These are phyloP conservation scores for Callospermophilus lateralis DNA, from an alignment of 2,113 vertebrate genomes.

Conservation along the genomic window DNA sequence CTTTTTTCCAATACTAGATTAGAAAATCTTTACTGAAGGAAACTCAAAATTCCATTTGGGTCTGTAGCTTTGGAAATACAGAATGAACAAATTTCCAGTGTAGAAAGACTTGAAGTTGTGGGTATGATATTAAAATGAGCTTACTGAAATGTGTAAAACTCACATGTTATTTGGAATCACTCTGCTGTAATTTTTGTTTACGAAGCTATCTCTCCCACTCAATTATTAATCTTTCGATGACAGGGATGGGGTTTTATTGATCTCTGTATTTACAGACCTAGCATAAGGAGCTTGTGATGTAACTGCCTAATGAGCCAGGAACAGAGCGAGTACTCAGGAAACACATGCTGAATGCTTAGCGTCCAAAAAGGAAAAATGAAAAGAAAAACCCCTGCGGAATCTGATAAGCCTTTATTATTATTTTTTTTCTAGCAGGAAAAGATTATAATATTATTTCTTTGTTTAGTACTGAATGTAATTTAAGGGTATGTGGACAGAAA, in stretches of 20 bases:
- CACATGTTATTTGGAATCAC: not conserved
- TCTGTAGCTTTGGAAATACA: not conserved
- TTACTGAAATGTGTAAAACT: not conserved
- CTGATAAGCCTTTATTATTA: not conserved
- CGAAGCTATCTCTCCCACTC: not conserved
- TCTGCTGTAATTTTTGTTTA: not conserved
- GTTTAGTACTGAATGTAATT: not conserved
- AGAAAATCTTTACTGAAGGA: not conserved
- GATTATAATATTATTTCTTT: not conserved
- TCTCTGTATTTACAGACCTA: not conserved
- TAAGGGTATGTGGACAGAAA: not conserved
- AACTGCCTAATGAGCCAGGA: not conserved
- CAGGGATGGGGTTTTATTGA: not conserved
- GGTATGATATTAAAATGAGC: not conserved
- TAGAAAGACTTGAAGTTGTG: not conserved
- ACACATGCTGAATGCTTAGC: not conserved
- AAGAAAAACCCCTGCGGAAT: not conserved
- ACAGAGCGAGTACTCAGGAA: not conserved
- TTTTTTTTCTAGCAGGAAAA: not conserved
- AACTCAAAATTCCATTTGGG: not conserved
- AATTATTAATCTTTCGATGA: not conserved
- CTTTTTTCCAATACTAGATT: not conserved
- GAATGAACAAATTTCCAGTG: not conserved
- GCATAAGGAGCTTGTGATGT: not conserved
- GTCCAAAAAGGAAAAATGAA: too few relatives aligned